These are phyloP conservation scores for Melanotus villosus DNA, from an alignment of 2,888 invertebrate genomes.

Conservation along the genomic window DNA sequence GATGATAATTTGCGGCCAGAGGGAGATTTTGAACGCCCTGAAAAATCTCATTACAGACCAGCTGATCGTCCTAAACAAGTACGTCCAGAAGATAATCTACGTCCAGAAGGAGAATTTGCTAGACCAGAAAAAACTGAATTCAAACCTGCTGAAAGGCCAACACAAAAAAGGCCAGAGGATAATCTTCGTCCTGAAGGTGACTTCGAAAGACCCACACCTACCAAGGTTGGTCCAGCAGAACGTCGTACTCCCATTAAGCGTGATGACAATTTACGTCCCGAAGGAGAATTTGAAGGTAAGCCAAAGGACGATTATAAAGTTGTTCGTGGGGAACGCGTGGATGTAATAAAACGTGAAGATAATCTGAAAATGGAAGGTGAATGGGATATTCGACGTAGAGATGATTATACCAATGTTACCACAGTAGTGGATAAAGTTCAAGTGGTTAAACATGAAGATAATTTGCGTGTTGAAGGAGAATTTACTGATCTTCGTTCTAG, in stretches of 20 bases:
- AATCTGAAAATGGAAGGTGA: slow-evolving; percentile 72
- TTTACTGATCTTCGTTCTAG: slow-evolving; percentile 69
- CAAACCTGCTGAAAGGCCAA: slow-evolving; percentile 63
- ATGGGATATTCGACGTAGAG: slow-evolving; percentile 66
- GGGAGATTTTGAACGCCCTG: slow-evolving; percentile 66
- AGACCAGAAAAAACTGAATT: slow-evolving; percentile 58
- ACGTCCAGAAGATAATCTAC: slow-evolving; percentile 69
- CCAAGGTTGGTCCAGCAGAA: slow-evolving; percentile 71
- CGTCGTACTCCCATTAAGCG: slow-evolving; percentile 72
- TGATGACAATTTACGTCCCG: slow-evolving; percentile 70
- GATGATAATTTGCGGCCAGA: slow-evolving; percentile 74
- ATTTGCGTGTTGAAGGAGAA: slow-evolving; percentile 79
- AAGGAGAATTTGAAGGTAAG: slow-evolving; percentile 71
- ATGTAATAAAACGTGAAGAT: slow-evolving; percentile 70
- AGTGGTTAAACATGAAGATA: slow-evolving; percentile 74
- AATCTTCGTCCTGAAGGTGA: slow-evolving; percentile 72
- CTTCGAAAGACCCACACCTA: slow-evolving; percentile 65
- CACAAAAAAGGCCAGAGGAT: slow-evolving; percentile 72
- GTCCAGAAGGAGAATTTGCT: slow-evolving; percentile 70
- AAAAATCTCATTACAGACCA: slow-evolving; percentile 68
- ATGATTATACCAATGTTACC: slow-evolving; percentile 66
- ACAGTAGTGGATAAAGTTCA: slow-evolving; percentile 71
- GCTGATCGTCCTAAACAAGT: slow-evolving; percentile 70
- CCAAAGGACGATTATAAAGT: slow-evolving; percentile 66
- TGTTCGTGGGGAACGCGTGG: slow-evolving; percentile 75